Percentiles rank a stretch among this genome's conserved stretches.
phyloP scores from a whole-genome alignment of 2,888 invertebrate genomes.

The Caenorhabditis sp. region DNA sequence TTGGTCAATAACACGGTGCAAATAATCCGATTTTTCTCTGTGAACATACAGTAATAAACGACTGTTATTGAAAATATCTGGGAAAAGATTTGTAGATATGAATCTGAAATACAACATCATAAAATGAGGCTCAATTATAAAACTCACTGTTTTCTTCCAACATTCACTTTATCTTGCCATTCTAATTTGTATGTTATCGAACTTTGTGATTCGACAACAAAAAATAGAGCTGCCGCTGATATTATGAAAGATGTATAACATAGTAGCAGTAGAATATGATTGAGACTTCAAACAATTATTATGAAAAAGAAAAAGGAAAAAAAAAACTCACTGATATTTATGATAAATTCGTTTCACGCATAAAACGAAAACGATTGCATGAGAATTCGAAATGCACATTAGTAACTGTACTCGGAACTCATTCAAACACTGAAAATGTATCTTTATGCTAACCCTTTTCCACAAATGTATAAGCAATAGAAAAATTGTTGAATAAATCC shows the following conservation, averaged over 20 bases:
- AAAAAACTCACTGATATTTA: slow-evolving; percentile 5
- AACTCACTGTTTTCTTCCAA: background rate
- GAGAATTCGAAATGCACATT: slow-evolving; percentile 1
- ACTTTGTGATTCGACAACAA: slow-evolving; percentile 6
- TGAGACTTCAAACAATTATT: background rate
- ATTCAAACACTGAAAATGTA: no score
- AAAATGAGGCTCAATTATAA: background rate
- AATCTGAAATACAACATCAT: background rate
- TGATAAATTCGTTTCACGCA: slow-evolving; percentile 8
- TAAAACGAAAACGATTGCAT: background rate
- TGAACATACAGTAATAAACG: slow-evolving; percentile 6
- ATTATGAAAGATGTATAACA: background rate
- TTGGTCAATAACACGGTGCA: background rate
- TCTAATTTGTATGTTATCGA: background rate
- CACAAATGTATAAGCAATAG: no score
- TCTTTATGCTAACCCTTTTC: no score
- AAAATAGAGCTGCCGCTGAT: background rate
- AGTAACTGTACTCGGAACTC: background rate
- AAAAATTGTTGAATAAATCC: no score
- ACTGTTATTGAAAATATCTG: slow-evolving; percentile 8
- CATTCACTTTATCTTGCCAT: slow-evolving; percentile 2
- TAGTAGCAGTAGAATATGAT: slow-evolving; percentile 1
- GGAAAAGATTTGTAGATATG: slow-evolving; percentile 2
- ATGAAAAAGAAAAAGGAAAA: background rate
- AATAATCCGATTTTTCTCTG: slow-evolving; percentile 8